These are phyloP conservation scores for Hydrotaea diabolus DNA, from an alignment of 2,888 invertebrate genomes.

Conservation along the genomic window DNA sequence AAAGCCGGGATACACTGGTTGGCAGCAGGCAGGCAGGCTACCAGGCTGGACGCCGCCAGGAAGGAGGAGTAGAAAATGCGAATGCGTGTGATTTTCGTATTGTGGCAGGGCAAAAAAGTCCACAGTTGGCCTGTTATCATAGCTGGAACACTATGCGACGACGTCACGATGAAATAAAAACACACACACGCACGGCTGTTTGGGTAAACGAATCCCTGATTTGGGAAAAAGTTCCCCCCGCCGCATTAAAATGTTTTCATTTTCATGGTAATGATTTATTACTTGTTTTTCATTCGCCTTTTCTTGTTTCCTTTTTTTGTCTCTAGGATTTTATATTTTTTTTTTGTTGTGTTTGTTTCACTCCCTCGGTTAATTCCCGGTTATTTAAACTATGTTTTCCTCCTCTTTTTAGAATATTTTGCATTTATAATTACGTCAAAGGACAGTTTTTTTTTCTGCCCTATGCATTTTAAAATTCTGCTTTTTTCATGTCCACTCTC, in stretches of 20 bases:
- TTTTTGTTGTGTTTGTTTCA: constrained; percentile 10
- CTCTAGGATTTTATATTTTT: constrained; percentile 33
- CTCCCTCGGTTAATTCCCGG: constrained; percentile 27
- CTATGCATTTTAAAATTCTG: constrained; percentile 58
- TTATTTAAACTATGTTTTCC: constrained; percentile 28
- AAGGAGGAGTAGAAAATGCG: constrained; percentile 38
- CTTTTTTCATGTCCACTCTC: constrained; percentile 20
- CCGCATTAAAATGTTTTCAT: constrained; percentile 56
- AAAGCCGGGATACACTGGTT: constrained; percentile 3
- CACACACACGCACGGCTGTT: constrained; percentile 18
- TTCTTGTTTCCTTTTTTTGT: constrained; percentile 29
- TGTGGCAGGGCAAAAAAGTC: constrained; percentile 33
- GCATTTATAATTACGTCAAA: constrained; percentile 64
- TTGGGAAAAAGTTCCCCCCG: constrained; percentile 50
- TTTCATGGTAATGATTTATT: constrained; percentile 65
- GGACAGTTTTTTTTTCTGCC: constrained; percentile 25
- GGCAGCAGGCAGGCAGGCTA: neutral
- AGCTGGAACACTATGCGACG: constrained; percentile 53
- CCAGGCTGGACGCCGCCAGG: too few relatives aligned
- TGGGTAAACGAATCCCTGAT: constrained; percentile 31
- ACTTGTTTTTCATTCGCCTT: constrained; percentile 36
- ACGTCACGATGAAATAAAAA: constrained; percentile 41
- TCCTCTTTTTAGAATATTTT: constrained; percentile 50
- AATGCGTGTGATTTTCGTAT: constrained; percentile 46
- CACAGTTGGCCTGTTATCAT: constrained; percentile 54